Percentiles rank a stretch among this genome's conserved stretches.
Conservation (phyloP, 1,140 invertebrate genomes). For the Calliopsis andreniformis region DNA sequence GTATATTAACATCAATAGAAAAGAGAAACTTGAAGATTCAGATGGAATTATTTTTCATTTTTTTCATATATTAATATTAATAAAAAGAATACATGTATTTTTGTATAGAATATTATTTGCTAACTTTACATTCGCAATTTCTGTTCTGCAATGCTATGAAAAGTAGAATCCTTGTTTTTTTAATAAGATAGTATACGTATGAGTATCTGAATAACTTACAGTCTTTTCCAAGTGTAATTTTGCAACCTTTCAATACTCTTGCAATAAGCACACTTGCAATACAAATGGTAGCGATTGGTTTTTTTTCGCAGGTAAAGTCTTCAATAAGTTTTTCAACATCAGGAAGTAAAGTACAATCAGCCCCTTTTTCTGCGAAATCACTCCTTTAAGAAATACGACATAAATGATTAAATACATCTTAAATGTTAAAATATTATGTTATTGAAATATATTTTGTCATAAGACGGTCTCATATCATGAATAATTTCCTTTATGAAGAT, state of each 20-base stretch:
- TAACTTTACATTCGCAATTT: too few relatives aligned
- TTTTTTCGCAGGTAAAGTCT: constrained; percentile 82
- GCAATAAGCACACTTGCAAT: constrained; percentile 84
- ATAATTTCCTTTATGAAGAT: too few relatives aligned
- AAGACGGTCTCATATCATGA: too few relatives aligned
- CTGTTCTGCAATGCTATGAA: too few relatives aligned
- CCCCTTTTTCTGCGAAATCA: constrained; percentile 83
- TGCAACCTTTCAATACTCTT: constrained; percentile 80
- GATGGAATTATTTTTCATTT: too few relatives aligned
- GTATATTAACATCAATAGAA: background rate
- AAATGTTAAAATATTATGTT: too few relatives aligned
- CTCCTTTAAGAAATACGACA: constrained; percentile 75
- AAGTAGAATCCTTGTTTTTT: too few relatives aligned
- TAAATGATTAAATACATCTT: background rate
- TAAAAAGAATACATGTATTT: too few relatives aligned
- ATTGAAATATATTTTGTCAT: too few relatives aligned
- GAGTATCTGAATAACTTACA: constrained; percentile 68
- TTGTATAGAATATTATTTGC: too few relatives aligned
- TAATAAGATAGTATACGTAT: too few relatives aligned
- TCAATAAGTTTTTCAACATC: constrained; percentile 82
- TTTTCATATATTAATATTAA: too few relatives aligned
- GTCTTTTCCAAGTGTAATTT: constrained; percentile 83
- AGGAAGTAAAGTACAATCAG: constrained; percentile 80
- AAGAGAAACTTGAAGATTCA: background rate
- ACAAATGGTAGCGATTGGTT: constrained; percentile 84